phyloP scores from a whole-genome alignment of 2,888 invertebrate species.

The Drosophila multiciliata region DNA sequence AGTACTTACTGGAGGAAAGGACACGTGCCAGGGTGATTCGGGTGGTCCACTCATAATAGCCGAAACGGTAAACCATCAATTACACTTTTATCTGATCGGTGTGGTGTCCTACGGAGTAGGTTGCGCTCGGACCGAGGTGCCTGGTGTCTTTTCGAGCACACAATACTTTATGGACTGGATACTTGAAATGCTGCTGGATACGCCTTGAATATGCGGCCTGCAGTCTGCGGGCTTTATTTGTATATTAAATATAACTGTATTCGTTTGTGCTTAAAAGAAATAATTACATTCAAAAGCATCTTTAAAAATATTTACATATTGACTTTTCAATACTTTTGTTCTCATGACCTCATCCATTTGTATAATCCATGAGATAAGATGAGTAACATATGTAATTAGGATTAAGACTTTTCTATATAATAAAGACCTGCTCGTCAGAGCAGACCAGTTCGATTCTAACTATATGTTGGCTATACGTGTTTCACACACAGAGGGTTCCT shows the following conservation, averaged over 20 bases:
- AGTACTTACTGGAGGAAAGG: slow-evolving; percentile 80
- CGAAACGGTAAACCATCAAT: slow-evolving; percentile 57
- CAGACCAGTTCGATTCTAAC: too few relatives aligned
- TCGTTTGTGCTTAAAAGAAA: slow-evolving; percentile 23
- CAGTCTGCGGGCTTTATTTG: slow-evolving; percentile 2
- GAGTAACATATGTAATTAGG: neutral
- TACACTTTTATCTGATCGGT: slow-evolving; percentile 86
- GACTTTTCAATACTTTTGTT: slow-evolving; percentile 48
- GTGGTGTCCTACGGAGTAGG: slow-evolving; percentile 89
- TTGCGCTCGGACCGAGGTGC: slow-evolving; percentile 88
- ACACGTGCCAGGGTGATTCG: slow-evolving; percentile 84
- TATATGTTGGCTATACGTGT: too few relatives aligned
- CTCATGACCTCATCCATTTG: slow-evolving; percentile 49
- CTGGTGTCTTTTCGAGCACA: slow-evolving; percentile 88
- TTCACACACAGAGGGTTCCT: slow-evolving; percentile 3
- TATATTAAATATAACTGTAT: neutral
- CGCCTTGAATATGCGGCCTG: slow-evolving; percentile 37
- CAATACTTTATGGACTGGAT: slow-evolving; percentile 89
- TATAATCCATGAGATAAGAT: slow-evolving; percentile 66
- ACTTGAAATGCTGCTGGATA: slow-evolving; percentile 80
- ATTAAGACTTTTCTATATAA: too few relatives aligned
- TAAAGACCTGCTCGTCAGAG: too few relatives aligned
- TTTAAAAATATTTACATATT: slow-evolving; percentile 30
- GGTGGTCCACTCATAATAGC: slow-evolving; percentile 84
- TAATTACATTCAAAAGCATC: slow-evolving; percentile 36